Base-by-base conservation (phyloP, 2,113 vertebrate species). In the Elephas maximus region DNA sequence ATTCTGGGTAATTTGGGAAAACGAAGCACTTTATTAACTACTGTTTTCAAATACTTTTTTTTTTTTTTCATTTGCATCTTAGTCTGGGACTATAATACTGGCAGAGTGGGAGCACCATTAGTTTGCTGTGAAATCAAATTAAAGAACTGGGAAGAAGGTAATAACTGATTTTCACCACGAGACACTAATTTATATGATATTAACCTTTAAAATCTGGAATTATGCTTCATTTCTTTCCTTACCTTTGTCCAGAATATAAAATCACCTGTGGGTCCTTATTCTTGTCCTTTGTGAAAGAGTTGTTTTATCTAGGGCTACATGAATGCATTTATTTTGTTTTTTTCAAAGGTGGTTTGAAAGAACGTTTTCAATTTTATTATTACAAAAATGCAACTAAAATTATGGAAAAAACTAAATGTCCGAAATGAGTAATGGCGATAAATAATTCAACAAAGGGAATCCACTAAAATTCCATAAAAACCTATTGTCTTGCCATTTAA, bases 21-120 rank as follows among this genome's bases (percentile, higher is more conserved):
- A 71, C 26, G 28, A 37, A 86, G 26, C 24, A 12, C 0, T 92
- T 4, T 63, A 0, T 57, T 95, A 83, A n/a, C 0, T 74, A 0
- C 1, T 81, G 37, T 78, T 94, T 26, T 8, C 44, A 88, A 44
- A 15, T 4, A 0, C 6, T 5, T 74, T 21, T 24, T 26, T 1
- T 44, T 67, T 90, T 79, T 94, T 91, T 86, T 41, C 14, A 5
- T 93, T 94, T 78, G 78, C 18, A 57, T 97, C 97, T 44, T 94
- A 99, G 99, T 99, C 97, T 99, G 99, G 99, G 99, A 99, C 98
- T 99, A 99, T 97, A 99, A 99, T 97, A 99, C 99, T 62, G 99
- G 99, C 94, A 98, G 99, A 99, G 99, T 99, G 67, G 99, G 99
- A 95, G 99, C 99, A 7, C 99, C 99, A 2, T 98, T 99, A 97